Evolutionary conservation across 2,797 vertebrate genomes (phyloP).

Genomic region (Prunella strophiata): DNA sequence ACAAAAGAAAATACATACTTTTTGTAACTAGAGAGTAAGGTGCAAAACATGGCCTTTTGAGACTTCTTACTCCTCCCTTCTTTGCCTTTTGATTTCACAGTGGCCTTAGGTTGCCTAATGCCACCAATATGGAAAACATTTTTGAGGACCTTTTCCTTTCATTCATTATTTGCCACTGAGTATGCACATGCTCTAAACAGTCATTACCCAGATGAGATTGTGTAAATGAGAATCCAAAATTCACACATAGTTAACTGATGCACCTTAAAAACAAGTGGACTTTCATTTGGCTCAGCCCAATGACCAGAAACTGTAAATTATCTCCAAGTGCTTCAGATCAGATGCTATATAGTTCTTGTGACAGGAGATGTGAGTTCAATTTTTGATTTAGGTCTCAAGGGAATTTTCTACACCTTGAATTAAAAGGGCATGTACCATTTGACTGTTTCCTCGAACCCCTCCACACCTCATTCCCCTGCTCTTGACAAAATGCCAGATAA

Average conservation of each 20-base stretch:
- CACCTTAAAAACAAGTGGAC: neutral
- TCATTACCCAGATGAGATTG: neutral
- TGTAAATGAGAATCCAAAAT: neutral
- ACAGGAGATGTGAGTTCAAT: neutral
- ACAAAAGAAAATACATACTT: neutral
- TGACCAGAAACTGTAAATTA: neutral
- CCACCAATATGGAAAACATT: neutral
- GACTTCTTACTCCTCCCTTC: neutral
- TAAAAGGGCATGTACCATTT: slow-evolving; percentile 2
- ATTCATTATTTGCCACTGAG: neutral
- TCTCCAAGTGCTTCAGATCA: neutral
- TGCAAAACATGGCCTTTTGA: neutral
- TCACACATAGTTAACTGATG: neutral
- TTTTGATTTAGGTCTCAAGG: neutral
- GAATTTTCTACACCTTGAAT: slow-evolving; percentile 4
- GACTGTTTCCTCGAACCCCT: neutral
- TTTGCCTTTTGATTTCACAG: neutral
- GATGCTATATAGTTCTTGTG: neutral
- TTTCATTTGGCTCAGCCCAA: neutral
- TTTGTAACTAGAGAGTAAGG: neutral
- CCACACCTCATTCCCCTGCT: slow-evolving; percentile 27
- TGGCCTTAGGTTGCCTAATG: neutral
- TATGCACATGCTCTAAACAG: neutral
- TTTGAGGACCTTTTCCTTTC: neutral
- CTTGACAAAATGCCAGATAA: slow-evolving; percentile 50